Conservation (phyloP, 2,113 vertebrate genomes). For the Sturnus vulgaris region DNA sequence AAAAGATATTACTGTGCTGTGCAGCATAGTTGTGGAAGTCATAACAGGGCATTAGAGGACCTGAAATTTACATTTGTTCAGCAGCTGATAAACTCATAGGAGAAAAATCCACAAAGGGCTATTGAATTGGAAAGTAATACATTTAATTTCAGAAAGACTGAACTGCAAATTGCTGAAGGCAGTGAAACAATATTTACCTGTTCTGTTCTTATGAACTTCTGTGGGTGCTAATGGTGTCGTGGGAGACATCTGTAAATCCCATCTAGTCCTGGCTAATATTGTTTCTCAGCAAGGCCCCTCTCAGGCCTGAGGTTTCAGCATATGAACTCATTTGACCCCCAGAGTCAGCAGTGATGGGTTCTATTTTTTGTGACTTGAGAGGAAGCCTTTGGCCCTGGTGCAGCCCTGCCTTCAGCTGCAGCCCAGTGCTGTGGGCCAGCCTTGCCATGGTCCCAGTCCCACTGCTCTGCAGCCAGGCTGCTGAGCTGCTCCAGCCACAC, state of each 20-base stretch:
- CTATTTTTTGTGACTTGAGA: neutral
- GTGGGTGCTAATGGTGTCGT: accelerated
- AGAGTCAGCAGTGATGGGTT: neutral
- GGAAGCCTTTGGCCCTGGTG: neutral
- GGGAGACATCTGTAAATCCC: neutral
- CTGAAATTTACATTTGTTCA: neutral
- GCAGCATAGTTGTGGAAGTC: neutral
- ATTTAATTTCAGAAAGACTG: neutral
- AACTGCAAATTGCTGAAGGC: neutral
- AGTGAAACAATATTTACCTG: neutral
- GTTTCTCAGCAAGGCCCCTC: neutral
- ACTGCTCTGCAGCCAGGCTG: neutral
- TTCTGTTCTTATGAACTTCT: neutral
- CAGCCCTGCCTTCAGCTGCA: neutral
- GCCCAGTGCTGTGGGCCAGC: neutral
- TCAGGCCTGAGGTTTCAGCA: neutral
- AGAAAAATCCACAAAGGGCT: neutral
- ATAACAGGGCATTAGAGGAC: neutral
- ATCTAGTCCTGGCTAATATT: neutral
- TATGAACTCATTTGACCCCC: neutral
- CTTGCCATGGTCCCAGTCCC: neutral
- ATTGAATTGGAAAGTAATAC: neutral
- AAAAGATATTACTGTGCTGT: neutral
- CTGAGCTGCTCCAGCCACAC: neutral
- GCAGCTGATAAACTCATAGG: neutral